These are phyloP conservation scores for Polypterus bichir DNA, from an alignment of 2,113 vertebrate genomes.

Conservation along the genomic window DNA sequence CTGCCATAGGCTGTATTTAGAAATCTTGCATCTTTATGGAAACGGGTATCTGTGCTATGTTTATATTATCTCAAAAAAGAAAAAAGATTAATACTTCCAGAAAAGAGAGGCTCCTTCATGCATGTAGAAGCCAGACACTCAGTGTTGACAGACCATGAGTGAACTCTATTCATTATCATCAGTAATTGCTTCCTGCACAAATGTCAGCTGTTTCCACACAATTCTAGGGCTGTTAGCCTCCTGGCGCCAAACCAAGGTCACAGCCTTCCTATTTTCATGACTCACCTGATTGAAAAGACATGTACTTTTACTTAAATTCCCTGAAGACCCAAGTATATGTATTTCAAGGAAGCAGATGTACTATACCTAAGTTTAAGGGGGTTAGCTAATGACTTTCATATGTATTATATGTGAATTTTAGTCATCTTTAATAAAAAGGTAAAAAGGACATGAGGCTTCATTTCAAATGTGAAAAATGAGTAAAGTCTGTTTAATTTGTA, in stretches of 20 bases:
- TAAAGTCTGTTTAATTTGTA: background rate
- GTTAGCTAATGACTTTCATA: conserved; percentile 6
- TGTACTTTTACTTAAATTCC: conserved; percentile 14
- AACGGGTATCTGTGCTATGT: background rate
- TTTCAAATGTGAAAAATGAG: conserved; percentile 22
- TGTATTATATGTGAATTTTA: conserved; percentile 9
- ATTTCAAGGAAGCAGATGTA: background rate
- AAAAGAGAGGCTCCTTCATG: conserved; percentile 14
- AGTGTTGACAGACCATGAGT: conserved; percentile 15
- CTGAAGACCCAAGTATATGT: background rate
- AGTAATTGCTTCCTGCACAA: conserved; percentile 53
- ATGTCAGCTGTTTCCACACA: conserved; percentile 54
- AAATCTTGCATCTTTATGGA: no score
- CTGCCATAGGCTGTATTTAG: no score
- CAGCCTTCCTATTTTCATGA: conserved; percentile 39
- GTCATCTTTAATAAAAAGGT: conserved; percentile 30
- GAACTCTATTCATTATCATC: conserved; percentile 29
- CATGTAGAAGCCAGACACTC: conserved; percentile 17
- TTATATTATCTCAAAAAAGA: background rate
- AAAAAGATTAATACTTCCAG: conserved; percentile 1
- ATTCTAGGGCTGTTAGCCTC: conserved; percentile 34
- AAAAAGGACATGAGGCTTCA: conserved; percentile 42
- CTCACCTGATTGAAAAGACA: conserved; percentile 38
- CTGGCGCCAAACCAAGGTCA: conserved; percentile 59
- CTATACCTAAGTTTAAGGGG: background rate